Evolutionary conservation across 2,113 vertebrate genomes (phyloP).

Genomic region (Suricata suricatta): DNA sequence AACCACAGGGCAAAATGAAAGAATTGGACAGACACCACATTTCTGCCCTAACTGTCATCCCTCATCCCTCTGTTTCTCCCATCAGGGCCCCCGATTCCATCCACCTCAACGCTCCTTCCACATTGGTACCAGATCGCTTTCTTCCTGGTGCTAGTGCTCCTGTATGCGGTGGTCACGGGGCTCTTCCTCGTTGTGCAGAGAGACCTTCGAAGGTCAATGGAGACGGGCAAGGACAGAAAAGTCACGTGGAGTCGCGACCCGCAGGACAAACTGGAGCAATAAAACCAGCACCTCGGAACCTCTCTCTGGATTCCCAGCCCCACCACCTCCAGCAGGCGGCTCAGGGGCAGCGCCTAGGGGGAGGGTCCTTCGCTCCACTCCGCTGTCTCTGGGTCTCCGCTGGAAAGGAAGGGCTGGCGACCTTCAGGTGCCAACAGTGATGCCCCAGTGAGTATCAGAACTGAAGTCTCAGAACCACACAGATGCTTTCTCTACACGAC

Average conservation of each 20-base stretch:
- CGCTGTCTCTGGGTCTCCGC: neutral
- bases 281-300: neutral
- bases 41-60: neutral
- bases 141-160: constrained; percentile 47
- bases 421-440: neutral
- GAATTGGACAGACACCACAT: neutral
- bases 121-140: neutral
- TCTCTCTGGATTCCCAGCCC: neutral
- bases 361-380: neutral
- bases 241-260: neutral
- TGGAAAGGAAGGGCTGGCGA: neutral
- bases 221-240: too few species aligned
- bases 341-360: neutral
- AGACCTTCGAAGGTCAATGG: neutral
- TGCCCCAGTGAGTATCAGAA: neutral
- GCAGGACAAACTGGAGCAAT: neutral
- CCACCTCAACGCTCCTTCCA: accelerated
- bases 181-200: constrained; percentile 49
- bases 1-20: neutral
- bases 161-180: constrained; percentile 52
- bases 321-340: neutral
- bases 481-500: neutral
- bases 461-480: neutral
- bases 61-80: neutral
- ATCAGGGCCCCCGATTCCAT: accelerated